Evolutionary conservation across 1,140 invertebrate species (phyloP).

Genomic region (Lucilia cuprina): DNA sequence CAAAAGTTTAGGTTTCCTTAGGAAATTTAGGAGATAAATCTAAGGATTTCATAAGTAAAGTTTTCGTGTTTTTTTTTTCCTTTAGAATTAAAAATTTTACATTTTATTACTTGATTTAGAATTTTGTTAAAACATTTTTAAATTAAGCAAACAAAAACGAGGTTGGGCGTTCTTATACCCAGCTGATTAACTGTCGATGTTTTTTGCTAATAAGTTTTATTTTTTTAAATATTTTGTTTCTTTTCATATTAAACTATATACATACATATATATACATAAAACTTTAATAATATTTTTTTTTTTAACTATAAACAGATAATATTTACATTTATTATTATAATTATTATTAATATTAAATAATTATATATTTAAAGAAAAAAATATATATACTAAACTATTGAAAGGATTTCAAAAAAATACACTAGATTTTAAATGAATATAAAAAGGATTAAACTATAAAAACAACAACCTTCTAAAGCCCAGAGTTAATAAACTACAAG

Average conservation of each 20-base stretch:
- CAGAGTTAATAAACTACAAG: neutral
- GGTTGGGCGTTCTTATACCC: neutral
- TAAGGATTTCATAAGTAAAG: no score
- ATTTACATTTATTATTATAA: neutral
- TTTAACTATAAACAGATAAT: neutral
- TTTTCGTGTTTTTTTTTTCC: no score
- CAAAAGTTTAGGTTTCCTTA: no score
- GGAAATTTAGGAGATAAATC: no score
- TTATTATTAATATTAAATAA: neutral
- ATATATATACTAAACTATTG: conserved; percentile 33
- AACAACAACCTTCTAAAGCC: neutral
- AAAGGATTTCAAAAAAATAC: conserved; percentile 36
- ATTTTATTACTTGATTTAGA: neutral
- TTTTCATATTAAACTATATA: conserved; percentile 21
- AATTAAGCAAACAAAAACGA: conserved; percentile 17
- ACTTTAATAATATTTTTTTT: neutral
- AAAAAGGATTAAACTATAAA: neutral
- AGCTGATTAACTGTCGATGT: conserved; percentile 42
- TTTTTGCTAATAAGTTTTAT: conserved; percentile 40
- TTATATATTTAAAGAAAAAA: neutral
- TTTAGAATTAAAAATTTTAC: no score
- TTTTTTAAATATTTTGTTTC: conserved; percentile 19
- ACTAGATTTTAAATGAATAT: conserved; percentile 38
- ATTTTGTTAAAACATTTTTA: neutral
- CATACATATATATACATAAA: neutral